phyloP scores from a whole-genome alignment of 1,140 invertebrate species.

The Euschistus heros region DNA sequence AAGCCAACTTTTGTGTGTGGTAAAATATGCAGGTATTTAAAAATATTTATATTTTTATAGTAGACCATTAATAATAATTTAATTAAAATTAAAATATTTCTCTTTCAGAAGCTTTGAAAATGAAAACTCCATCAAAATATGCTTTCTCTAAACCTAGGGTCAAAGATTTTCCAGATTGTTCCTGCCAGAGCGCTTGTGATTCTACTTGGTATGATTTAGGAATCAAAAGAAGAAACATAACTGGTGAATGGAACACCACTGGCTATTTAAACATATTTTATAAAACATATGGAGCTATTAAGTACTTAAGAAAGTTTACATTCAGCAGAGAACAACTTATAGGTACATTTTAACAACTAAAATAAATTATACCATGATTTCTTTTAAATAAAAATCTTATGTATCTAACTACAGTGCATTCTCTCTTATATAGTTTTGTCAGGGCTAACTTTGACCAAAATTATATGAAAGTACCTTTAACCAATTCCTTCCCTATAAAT shows the following conservation, averaged over 20 bases:
- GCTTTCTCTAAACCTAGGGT: neutral
- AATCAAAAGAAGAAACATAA: neutral
- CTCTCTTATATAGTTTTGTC: too few species aligned
- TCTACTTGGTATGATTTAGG: slow-evolving; percentile 2
- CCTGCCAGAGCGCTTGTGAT: neutral
- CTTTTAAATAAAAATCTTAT: too few species aligned
- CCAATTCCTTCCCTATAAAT: too few species aligned
- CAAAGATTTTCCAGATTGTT: neutral
- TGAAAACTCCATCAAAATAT: neutral
- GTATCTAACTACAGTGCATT: too few species aligned
- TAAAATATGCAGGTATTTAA: neutral
- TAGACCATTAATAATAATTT: neutral
- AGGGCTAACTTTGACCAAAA: too few species aligned
- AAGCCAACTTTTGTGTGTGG: neutral
- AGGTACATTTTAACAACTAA: neutral
- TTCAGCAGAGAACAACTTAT: neutral
- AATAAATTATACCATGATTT: too few species aligned
- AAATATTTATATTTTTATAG: neutral
- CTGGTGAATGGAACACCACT: neutral
- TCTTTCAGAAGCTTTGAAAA: neutral
- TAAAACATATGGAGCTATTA: neutral
- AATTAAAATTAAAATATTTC: neutral
- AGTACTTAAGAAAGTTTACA: neutral
- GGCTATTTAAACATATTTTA: neutral
- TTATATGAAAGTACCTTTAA: too few species aligned